Conservation (phyloP, 2,888 invertebrate species). For the Drosophila anceps region DNA sequence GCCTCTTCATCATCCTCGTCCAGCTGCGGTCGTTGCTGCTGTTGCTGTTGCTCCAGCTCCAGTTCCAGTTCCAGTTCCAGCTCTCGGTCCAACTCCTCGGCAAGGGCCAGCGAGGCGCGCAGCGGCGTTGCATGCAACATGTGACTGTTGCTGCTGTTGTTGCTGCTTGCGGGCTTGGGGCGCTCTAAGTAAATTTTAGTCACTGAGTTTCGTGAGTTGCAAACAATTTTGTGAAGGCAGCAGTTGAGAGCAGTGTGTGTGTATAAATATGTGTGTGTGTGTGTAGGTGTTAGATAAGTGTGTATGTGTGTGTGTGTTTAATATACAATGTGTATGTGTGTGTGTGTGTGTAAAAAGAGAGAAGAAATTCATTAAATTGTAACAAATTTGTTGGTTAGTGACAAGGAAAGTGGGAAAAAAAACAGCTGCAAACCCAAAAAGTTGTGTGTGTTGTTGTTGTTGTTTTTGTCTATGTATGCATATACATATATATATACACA, state of each 20-base stretch:
- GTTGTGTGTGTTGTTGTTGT: conserved; percentile 15
- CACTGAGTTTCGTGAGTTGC: conserved; percentile 62
- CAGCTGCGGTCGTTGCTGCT: conserved; percentile 8
- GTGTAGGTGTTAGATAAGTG: conserved; percentile 32
- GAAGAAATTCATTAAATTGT: conserved; percentile 68
- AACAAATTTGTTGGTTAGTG: conserved; percentile 65
- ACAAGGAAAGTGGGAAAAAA: conserved; percentile 30
- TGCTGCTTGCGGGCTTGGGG: conserved; percentile 31
- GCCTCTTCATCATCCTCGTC: conserved; percentile 36
- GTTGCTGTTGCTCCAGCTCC: conserved; percentile 51
- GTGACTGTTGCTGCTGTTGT: conserved; percentile 17
- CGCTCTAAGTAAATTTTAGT: conserved; percentile 78
- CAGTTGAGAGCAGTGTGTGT: conserved; percentile 49
- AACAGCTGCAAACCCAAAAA: conserved; percentile 22
- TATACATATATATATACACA: conserved; percentile 3
- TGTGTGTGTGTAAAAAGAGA: conserved; percentile 59
- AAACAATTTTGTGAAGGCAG: conserved; percentile 43
- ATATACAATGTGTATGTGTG: conserved; percentile 41
- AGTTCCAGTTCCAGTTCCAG: conserved; percentile 66
- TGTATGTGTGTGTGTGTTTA: conserved; percentile 21
- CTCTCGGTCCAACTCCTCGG: conserved; percentile 72
- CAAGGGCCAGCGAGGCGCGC: conserved; percentile 68
- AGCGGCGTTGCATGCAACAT: conserved; percentile 49
- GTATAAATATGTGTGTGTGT: conserved; percentile 36
- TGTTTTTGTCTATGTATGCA: conserved; percentile 4